Percentiles rank a stretch among this genome's conserved stretches.
Conservation (phyloP, 1,140 invertebrate genomes). For the Drosophila serrata region DNA sequence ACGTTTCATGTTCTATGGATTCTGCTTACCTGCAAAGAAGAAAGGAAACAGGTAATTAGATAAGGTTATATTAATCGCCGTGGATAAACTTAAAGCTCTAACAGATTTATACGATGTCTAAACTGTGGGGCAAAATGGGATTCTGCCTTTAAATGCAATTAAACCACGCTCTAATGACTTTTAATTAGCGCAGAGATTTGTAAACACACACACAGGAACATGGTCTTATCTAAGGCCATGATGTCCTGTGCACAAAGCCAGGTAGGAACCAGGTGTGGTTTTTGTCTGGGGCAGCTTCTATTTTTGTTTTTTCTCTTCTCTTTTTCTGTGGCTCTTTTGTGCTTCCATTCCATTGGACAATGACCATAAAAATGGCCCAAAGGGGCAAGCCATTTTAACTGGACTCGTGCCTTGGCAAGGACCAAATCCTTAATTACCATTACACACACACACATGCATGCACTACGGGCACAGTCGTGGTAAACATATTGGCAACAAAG, state of each 20-base stretch:
- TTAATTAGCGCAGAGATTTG: conserved; percentile 81
- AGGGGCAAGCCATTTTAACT: conserved; percentile 64
- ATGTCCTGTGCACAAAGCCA: conserved; percentile 26
- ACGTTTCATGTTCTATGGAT: conserved; percentile 2
- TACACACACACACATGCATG: conserved; percentile 29
- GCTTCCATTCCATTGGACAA: conserved; percentile 66
- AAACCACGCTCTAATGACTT: conserved; percentile 74
- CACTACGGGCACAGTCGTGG: conserved; percentile 6
- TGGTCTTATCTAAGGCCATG: conserved; percentile 60
- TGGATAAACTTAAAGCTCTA: conserved; percentile 25
- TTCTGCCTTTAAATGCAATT: conserved; percentile 64
- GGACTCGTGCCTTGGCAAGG: conserved; percentile 41
- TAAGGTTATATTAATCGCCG: conserved; percentile 20
- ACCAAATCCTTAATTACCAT: conserved; percentile 74
- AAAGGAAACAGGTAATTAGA: conserved; percentile 26
- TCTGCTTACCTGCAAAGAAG: conserved; percentile 59
- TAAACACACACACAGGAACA: conserved; percentile 43
- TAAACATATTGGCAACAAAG: background rate
- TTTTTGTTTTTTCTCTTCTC: background rate
- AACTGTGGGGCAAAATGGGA: conserved; percentile 4
- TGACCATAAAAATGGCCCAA: conserved; percentile 73
- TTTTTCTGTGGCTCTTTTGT: background rate
- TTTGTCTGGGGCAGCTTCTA: conserved; percentile 31
- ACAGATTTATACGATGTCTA: conserved; percentile 16
- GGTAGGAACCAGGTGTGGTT: conserved; percentile 34